Evolutionary conservation across 2,113 vertebrate species (phyloP).

Genomic region (Euleptes europaea): DNA sequence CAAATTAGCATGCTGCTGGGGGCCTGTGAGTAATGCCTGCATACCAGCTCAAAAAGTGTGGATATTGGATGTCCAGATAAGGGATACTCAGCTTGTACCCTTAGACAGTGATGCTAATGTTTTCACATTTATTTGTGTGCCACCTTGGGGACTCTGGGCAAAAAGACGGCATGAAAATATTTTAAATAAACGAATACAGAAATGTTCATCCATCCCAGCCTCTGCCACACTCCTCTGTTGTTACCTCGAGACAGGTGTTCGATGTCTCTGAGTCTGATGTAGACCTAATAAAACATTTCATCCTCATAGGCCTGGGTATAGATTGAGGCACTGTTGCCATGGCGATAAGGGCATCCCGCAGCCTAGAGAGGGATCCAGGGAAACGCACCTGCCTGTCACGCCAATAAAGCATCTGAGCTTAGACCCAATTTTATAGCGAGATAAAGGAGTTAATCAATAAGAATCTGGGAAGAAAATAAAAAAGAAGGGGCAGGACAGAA

Average conservation of each 20-base stretch:
- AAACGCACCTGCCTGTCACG: background rate
- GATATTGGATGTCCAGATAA: too few relatives aligned
- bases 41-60: too few relatives aligned
- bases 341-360: background rate
- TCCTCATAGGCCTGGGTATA: background rate
- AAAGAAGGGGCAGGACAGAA: background rate
- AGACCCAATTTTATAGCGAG: background rate
- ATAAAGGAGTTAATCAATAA: background rate
- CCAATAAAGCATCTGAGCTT: conserved; percentile 1
- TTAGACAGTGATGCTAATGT: background rate
- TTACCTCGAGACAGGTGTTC: background rate
- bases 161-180: too few relatives aligned
- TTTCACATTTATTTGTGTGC: too few relatives aligned
- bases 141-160: too few relatives aligned
- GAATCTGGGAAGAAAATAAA: background rate
- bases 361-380: background rate
- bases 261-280: background rate
- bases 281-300: background rate
- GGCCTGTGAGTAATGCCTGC: too few relatives aligned
- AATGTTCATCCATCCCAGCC: background rate
- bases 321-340: conserved; percentile 3
- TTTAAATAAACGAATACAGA: background rate
- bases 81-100: too few relatives aligned
- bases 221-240: background rate
- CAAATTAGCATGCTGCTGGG: too few relatives aligned